These are phyloP conservation scores for Diaperis boleti DNA, from an alignment of 2,888 invertebrate species.

Conservation along the genomic window DNA sequence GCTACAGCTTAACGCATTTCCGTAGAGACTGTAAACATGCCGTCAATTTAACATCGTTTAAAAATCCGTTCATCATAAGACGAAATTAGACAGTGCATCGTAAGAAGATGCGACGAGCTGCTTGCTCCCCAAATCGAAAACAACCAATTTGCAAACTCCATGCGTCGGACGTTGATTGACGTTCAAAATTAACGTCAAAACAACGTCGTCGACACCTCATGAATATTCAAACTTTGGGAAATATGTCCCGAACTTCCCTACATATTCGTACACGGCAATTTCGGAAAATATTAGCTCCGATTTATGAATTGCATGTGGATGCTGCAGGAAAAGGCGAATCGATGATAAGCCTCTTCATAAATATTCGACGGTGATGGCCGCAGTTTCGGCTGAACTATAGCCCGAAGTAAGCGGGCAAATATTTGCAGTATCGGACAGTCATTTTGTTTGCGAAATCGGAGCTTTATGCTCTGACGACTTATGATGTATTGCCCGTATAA, in stretches of 20 bases:
- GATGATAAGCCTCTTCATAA: constrained; percentile 17
- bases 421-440: constrained; percentile 3
- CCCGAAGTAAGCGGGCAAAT: constrained; percentile 5
- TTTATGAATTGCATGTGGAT: constrained; percentile 3
- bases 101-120: background rate
- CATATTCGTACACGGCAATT: background rate
- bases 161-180: constrained; percentile 14
- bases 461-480: no score
- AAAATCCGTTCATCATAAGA: no score
- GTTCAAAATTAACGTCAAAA: constrained; percentile 12
- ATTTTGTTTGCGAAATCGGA: constrained; percentile 4
- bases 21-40: no score
- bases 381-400: background rate
- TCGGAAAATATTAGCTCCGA: background rate
- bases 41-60: no score
- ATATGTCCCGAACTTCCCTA: background rate
- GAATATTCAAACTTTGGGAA: constrained; percentile 8
- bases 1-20: no score
- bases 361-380: background rate
- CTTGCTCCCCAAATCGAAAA: no score
- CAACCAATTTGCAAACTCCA: background rate
- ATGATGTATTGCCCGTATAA: no score
- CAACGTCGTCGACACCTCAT: background rate
- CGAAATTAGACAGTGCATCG: no score
- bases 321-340: constrained; percentile 3